Evolutionary conservation across 2,888 invertebrate species (phyloP).

Genomic region (Plebejus argus): DNA sequence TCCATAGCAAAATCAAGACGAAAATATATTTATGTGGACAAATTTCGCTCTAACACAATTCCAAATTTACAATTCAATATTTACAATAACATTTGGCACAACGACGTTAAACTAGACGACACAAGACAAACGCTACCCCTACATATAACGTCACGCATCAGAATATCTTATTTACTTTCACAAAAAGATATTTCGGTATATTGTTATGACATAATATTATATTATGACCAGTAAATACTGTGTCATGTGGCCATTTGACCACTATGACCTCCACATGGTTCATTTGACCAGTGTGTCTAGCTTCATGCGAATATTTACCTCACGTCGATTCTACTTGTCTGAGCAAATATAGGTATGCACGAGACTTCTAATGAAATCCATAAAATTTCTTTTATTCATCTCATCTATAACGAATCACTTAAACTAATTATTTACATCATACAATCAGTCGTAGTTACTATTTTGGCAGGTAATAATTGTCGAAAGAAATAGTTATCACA

Average conservation of each 20-base stretch:
- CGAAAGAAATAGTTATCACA: conserved; percentile 41
- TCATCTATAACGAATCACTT: conserved; percentile 72
- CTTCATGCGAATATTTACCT: conserved; percentile 53
- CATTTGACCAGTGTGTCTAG: conserved; percentile 12
- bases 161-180: neutral
- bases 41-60: neutral
- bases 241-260: neutral
- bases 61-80: conserved; percentile 18
- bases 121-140: neutral
- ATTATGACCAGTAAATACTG: too few species aligned
- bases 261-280: neutral
- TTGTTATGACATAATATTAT: neutral
- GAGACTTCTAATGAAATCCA: conserved; percentile 70
- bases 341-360: conserved; percentile 80
- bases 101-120: conserved; percentile 54
- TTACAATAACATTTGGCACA: conserved; percentile 68
- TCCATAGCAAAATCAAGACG: conserved; percentile 21
- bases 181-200: neutral
- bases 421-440: conserved; percentile 77
- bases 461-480: conserved; percentile 72
- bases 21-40: conserved; percentile 12
- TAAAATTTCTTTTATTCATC: conserved; percentile 62
- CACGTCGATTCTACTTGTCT: conserved; percentile 67
- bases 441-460: conserved; percentile 78
- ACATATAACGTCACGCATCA: neutral